Evolutionary conservation across 2,888 invertebrate species (phyloP), one percentile per base, ranked within the genome.

Genomic region (Ariolimax columbianus): DNA sequence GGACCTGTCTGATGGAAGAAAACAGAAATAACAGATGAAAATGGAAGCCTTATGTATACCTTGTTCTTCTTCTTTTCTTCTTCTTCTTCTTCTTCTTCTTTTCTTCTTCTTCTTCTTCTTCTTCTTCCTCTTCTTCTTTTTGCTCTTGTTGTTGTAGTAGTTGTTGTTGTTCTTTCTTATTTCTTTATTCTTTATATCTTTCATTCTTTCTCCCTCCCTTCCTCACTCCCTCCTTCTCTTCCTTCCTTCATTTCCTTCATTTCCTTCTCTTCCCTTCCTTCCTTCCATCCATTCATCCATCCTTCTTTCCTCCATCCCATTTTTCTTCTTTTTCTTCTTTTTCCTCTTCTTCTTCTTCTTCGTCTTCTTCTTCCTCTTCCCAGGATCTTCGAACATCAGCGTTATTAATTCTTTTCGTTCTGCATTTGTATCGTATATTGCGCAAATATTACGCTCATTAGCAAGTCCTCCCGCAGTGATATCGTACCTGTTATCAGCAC

Each of bases 1-100:
- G 90, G 90, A 55, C 95, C 96, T 55, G 96, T 86, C 96, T 92
- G 88, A 11, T 38, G 17, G 23, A 55, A 55, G 7, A 23, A 23
- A 55, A 55, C 17, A 55, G 55, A 55, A 23, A 17, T 23, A 55
- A 55, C 55, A 55, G 17, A 11, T 47, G 9, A 47, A 7, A 47
- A 47, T 47, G 47, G 7, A 11, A 47, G n/a, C 14, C 7, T 47
- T 11, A 47, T 11, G 47, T 47, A 47, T 47, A 47, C 7, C 47
- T 11, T 23, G 23, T 47, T 47, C 47, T 11, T 47, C 7, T 47
- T 47, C 47, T 47, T 7, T 11, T 47, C 47, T 47, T 7, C 14
- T n/a, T 47, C 14, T 47, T 47, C 9, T 11, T 47, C 9, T 47
- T 47, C 47, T 47, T 47, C 14, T 14, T 47, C 14, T 47, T 47